A percentile compares a stretch with the other conserved stretches of the same genome.
Conservation (phyloP, 2,797 vertebrate genomes). For the Silurus aristotelis region DNA sequence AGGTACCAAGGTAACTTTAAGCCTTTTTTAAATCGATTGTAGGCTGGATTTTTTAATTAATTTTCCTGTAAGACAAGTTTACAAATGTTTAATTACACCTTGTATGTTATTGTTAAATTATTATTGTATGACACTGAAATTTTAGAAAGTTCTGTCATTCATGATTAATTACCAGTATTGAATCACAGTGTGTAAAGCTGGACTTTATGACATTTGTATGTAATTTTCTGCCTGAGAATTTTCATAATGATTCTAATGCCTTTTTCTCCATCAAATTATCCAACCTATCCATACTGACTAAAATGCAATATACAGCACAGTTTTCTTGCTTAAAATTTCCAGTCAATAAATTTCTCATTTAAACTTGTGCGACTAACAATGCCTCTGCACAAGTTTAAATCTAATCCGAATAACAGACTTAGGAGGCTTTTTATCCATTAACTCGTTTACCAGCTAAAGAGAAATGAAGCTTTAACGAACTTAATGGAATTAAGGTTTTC, state of each 20-base stretch:
- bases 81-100: neutral
- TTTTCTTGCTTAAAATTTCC: neutral
- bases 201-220: neutral
- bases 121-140: neutral
- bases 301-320: neutral
- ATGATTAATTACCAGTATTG: neutral
- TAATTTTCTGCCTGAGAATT: neutral
- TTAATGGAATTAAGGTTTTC: slow-evolving; percentile 45
- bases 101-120: neutral
- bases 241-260: neutral
- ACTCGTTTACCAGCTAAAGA: slow-evolving; percentile 35
- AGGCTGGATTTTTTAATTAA: neutral
- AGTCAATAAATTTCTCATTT: neutral
- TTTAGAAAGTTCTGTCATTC: neutral
- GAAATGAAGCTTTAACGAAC: slow-evolving; percentile 34
- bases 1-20: neutral
- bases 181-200: neutral
- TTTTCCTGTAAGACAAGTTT: neutral
- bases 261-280: neutral
- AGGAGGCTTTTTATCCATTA: slow-evolving; percentile 31
- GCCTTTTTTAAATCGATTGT: neutral
- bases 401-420: slow-evolving; percentile 18
- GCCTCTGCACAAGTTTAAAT: slow-evolving; percentile 17
- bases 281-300: neutral
- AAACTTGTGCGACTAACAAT: slow-evolving; percentile 2